Conservation (phyloP, 2,797 vertebrate genomes). For the Sebastes matsubarae region DNA sequence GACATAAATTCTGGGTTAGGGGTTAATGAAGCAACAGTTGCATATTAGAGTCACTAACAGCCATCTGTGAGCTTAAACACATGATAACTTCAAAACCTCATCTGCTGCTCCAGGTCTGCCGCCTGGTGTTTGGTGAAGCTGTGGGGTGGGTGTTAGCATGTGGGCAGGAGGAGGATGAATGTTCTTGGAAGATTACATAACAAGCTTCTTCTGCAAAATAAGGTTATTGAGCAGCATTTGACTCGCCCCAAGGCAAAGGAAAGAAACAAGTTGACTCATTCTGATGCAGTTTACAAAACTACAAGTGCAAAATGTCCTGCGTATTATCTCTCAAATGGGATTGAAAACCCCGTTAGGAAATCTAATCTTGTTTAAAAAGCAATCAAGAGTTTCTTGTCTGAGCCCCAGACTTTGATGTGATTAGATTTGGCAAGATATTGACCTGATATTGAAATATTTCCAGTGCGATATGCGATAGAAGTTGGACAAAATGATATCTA, state of each 20-base stretch:
- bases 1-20: conserved; percentile 4
- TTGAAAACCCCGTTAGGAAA: neutral
- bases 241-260: neutral
- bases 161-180: conserved; percentile 9
- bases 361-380: neutral
- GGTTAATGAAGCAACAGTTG: conserved; percentile 41
- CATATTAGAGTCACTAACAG: neutral
- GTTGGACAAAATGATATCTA: neutral
- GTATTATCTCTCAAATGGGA: neutral
- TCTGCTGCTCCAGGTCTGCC: conserved; percentile 2
- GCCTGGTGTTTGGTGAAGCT: conserved; percentile 7
- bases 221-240: neutral
- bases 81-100: neutral
- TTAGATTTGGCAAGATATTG: neutral
- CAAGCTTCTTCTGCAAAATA: conserved; percentile 6
- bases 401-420: neutral
- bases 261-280: neutral
- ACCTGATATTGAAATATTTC: neutral
- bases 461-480: neutral
- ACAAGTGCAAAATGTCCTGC: neutral
- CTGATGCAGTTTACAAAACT: neutral
- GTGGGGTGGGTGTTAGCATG: conserved; percentile 15
- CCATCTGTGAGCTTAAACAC: neutral
- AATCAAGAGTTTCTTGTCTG: neutral
- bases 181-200: conserved; percentile 36